These are phyloP conservation scores for Drosophila ogumai DNA, from an alignment of 1,140 invertebrate genomes.

Conservation along the genomic window DNA sequence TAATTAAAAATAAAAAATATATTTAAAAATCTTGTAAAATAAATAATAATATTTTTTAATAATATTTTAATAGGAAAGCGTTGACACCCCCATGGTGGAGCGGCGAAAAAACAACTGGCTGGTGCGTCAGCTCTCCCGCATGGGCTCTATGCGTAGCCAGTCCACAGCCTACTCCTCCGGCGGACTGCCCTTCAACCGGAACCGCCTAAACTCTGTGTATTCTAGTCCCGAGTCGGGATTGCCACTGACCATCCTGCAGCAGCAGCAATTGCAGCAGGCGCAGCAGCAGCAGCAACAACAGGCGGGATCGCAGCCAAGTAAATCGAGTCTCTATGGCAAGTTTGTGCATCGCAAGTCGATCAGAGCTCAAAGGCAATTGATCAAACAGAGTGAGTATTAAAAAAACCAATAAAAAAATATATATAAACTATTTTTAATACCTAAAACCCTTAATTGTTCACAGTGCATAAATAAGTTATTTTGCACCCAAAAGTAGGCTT, in stretches of 20 bases:
- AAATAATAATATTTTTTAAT: neutral
- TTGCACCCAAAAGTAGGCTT: conserved; percentile 27
- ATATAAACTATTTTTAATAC: neutral
- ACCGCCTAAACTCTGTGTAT: conserved; percentile 90
- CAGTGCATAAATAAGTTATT: neutral
- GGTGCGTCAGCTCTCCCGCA: conserved; percentile 91
- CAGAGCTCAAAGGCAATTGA: conserved; percentile 88
- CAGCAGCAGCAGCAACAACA: conserved; percentile 70
- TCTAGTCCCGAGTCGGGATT: conserved; percentile 90
- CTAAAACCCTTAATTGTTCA: neutral
- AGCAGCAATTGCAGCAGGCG: conserved; percentile 71
- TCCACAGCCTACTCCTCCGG: conserved; percentile 93
- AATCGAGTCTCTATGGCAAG: conserved; percentile 92
- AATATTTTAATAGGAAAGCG: conserved; percentile 89
- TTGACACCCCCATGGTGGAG: conserved; percentile 93
- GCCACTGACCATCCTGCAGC: conserved; percentile 80
- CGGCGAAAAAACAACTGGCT: conserved; percentile 95
- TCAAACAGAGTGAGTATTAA: conserved; percentile 87
- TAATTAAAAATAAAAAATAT: neutral
- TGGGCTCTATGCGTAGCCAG: conserved; percentile 92
- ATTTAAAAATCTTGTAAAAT: no score
- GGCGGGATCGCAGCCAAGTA: conserved; percentile 81
- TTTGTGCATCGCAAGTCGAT: conserved; percentile 92
- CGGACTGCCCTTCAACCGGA: conserved; percentile 90
- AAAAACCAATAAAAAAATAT: neutral